phyloP scores from a whole-genome alignment of 2,888 invertebrate species.

The Clanis bilineata region DNA sequence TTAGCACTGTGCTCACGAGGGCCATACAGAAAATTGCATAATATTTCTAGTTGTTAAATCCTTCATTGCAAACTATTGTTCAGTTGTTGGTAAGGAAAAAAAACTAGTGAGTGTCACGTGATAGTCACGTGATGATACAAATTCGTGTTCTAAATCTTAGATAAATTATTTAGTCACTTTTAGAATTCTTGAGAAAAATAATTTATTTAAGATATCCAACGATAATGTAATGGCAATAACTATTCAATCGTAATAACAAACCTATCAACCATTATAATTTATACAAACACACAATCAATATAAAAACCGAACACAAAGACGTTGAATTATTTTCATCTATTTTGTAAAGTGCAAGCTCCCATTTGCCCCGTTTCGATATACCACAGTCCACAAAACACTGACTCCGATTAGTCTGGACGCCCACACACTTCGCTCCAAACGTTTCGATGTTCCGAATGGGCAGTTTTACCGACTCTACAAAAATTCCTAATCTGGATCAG shows the following conservation, averaged over 20 bases:
- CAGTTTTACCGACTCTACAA: conserved; percentile 3
- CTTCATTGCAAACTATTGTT: not conserved
- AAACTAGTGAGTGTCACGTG: no score
- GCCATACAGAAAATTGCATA: not conserved
- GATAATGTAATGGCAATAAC: no score
- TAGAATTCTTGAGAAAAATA: no score
- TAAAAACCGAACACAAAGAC: no score
- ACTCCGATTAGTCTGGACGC: not conserved
- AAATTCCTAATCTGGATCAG: conserved; percentile 31
- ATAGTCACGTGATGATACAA: no score
- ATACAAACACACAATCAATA: no score
- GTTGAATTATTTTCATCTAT: not conserved
- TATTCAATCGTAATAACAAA: no score
- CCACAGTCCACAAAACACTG: not conserved
- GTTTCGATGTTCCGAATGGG: not conserved
- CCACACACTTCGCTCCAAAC: not conserved
- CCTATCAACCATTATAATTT: no score
- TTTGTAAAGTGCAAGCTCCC: not conserved
- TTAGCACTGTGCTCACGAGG: not conserved
- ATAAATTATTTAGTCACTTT: no score
- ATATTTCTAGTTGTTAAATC: not conserved
- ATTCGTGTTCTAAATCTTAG: no score
- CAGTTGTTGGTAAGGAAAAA: no score
- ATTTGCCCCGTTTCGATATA: not conserved
- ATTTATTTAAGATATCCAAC: no score